These are phyloP conservation scores for Cynaeus angustus DNA, from an alignment of 2,888 invertebrate genomes.

Conservation along the genomic window DNA sequence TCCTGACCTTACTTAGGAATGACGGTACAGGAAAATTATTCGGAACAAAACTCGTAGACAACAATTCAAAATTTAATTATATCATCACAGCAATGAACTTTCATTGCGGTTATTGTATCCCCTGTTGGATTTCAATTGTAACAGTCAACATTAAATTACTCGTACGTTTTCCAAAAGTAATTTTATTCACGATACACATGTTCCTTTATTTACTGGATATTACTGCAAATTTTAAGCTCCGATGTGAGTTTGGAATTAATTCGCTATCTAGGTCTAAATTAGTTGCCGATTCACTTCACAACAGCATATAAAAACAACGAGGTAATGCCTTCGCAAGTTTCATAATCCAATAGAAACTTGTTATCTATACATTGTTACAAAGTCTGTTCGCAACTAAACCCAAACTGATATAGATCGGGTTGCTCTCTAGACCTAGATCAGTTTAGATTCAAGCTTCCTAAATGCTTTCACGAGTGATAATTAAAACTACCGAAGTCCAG, in stretches of 20 bases:
- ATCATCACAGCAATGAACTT: conserved; percentile 7
- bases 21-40: conserved; percentile 22
- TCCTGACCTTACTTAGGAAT: conserved; percentile 29
- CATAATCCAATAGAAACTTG: conserved; percentile 45
- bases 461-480: conserved; percentile 1
- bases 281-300: conserved; percentile 25
- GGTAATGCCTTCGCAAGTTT: conserved; percentile 33
- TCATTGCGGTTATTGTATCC: conserved; percentile 16
- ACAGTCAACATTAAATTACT: neutral
- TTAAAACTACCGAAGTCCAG: neutral
- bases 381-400: conserved; percentile 42
- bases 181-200: no score
- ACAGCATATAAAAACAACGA: conserved; percentile 32
- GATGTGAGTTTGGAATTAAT: neutral
- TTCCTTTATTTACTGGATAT: no score
- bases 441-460: conserved; percentile 6
- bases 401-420: conserved; percentile 44
- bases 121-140: neutral
- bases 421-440: conserved; percentile 35
- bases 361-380: conserved; percentile 44
- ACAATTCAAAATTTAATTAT: conserved; percentile 32
- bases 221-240: no score
- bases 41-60: conserved; percentile 25
- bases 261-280: conserved; percentile 11
- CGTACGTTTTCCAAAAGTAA: neutral